A percentile compares a stretch with the other conserved stretches of the same genome.
Conservation (phyloP, 2,797 vertebrate genomes). For the Catostomus latipinnis region DNA sequence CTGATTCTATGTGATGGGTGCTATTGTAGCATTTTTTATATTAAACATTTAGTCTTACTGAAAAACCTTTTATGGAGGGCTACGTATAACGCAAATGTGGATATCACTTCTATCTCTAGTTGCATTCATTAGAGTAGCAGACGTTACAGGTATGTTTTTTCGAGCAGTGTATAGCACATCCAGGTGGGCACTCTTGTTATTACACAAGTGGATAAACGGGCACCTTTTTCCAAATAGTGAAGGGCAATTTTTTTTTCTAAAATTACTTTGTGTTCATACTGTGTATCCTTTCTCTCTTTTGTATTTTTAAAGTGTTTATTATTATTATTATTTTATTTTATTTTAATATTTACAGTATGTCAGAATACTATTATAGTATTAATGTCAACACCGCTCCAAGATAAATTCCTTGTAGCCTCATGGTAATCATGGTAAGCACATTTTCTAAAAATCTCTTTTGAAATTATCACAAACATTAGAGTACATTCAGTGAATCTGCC, state of each 20-base stretch:
- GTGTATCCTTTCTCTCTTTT: too few species aligned
- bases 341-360: neutral
- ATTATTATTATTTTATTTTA: neutral
- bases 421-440: too few species aligned
- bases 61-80: neutral
- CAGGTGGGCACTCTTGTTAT: constrained; percentile 58
- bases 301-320: too few species aligned
- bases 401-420: too few species aligned
- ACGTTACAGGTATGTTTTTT: neutral
- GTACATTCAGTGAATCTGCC: too few species aligned
- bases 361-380: neutral
- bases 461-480: too few species aligned
- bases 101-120: neutral
- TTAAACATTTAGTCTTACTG: neutral
- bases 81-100: neutral
- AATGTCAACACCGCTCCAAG: neutral
- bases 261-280: too few species aligned
- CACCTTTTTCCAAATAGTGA: neutral
- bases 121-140: neutral
- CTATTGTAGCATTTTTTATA: neutral
- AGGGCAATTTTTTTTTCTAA: too few species aligned
- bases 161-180: constrained; percentile 61
- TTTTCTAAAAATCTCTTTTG: too few species aligned
- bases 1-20: neutral
- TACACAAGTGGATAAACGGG: neutral